These are phyloP conservation scores for Ahaetulla prasina DNA, from an alignment of 2,113 vertebrate genomes.

Conservation along the genomic window DNA sequence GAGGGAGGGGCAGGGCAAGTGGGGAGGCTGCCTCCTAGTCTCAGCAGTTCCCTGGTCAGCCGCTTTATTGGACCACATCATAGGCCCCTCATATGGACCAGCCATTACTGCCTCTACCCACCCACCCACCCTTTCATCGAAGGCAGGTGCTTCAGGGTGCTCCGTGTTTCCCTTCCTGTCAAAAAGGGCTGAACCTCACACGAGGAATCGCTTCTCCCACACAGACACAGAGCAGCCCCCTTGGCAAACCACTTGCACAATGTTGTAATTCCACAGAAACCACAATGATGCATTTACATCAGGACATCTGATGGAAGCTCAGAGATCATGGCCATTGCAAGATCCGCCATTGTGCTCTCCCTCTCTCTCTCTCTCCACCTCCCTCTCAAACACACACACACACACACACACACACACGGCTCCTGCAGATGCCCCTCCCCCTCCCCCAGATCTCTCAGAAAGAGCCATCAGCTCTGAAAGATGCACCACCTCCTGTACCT, in stretches of 20 bases:
- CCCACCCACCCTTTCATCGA: neutral
- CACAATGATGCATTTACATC: neutral
- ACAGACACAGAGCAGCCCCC: neutral
- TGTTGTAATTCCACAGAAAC: neutral
- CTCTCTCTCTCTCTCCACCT: too few relatives aligned
- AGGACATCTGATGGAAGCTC: neutral
- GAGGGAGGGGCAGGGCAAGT: neutral
- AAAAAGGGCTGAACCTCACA: neutral
- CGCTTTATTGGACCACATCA: neutral
- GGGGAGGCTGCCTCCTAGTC: neutral
- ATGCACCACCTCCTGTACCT: rapidly evolving
- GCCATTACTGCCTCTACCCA: neutral
- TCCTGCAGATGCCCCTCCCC: neutral
- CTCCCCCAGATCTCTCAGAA: neutral
- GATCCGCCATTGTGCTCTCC: neutral
- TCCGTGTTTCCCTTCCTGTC: neutral
- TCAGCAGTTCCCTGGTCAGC: neutral
- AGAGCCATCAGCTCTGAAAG: neutral
- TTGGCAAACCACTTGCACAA: neutral
- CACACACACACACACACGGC: neutral
- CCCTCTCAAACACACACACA: too few relatives aligned
- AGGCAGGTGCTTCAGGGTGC: neutral
- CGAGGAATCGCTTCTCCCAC: neutral
- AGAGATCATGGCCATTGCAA: neutral
- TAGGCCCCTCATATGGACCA: too few relatives aligned